Evolutionary conservation across 2,888 invertebrate genomes (phyloP).

Genomic region (Agriopis aurantiaria): DNA sequence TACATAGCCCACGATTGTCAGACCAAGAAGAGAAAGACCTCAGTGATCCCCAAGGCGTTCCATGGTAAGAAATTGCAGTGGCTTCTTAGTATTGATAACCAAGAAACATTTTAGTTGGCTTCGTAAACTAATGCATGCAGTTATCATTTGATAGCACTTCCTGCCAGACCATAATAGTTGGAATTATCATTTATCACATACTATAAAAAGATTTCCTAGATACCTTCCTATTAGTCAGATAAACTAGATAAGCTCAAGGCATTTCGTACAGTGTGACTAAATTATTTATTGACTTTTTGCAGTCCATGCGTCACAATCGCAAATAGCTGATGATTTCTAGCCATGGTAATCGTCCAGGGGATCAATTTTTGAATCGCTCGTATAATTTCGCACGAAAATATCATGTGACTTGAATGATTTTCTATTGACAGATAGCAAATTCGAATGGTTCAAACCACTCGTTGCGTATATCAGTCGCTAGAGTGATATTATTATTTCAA

Average conservation of each 20-base stretch:
- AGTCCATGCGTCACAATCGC: slow-evolving; percentile 30
- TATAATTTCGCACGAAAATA: slow-evolving; percentile 1
- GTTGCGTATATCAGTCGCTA: no score
- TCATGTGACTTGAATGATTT: no score
- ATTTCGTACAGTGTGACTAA: slow-evolving; percentile 10
- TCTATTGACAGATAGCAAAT: no score
- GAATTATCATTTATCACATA: slow-evolving; percentile 18
- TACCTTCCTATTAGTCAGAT: slow-evolving; percentile 4
- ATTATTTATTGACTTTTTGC: slow-evolving; percentile 22
- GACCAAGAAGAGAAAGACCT: neutral
- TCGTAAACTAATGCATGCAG: neutral
- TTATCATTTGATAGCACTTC: slow-evolving; percentile 4
- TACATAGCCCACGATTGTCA: neutral
- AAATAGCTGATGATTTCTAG: slow-evolving; percentile 27
- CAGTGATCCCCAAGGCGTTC: neutral
- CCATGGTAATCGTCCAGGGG: slow-evolving; percentile 29
- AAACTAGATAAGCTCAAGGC: slow-evolving; percentile 8
- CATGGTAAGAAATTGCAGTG: neutral
- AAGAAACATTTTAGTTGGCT: neutral
- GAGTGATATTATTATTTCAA: no score
- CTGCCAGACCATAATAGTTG: neutral
- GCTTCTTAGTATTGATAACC: neutral
- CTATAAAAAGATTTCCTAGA: slow-evolving; percentile 22
- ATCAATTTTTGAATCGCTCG: slow-evolving; percentile 36
- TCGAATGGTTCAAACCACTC: no score